These are phyloP conservation scores for Bathynomus jamesi DNA, from an alignment of 1,140 invertebrate genomes.

Conservation along the genomic window DNA sequence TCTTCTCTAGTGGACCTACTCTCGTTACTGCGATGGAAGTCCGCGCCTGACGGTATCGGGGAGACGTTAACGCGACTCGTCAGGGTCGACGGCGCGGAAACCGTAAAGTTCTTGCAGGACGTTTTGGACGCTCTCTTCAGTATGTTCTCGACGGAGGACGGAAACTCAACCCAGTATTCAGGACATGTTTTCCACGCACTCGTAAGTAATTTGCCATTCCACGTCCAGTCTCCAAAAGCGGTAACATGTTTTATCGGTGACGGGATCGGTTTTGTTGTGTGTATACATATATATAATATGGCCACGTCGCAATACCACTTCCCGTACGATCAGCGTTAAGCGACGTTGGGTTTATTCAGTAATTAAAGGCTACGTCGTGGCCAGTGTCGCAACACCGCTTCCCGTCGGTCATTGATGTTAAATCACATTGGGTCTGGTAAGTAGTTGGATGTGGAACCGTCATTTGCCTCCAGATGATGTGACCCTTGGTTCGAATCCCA, in stretches of 20 bases:
- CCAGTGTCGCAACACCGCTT: too few relatives aligned
- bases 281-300: neutral
- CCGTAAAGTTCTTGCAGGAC: conserved; percentile 95
- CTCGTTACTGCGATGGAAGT: conserved; percentile 81
- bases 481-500: too few relatives aligned
- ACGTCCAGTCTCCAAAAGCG: neutral
- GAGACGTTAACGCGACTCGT: conserved; percentile 73
- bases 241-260: too few relatives aligned
- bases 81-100: conserved; percentile 73
- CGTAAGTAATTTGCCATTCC: conserved; percentile 42
- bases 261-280: too few relatives aligned
- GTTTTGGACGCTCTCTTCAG: conserved; percentile 89
- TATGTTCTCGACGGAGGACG: conserved; percentile 88
- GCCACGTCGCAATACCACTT: too few relatives aligned
- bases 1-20: conserved; percentile 77
- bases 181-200: conserved; percentile 68
- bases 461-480: too few relatives aligned
- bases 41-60: conserved; percentile 72
- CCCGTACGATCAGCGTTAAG: too few relatives aligned
- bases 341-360: too few relatives aligned
- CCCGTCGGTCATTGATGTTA: too few relatives aligned
- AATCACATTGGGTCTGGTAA: too few relatives aligned
- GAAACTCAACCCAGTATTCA: conserved; percentile 66
- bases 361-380: too few relatives aligned
- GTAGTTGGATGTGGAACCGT: too few relatives aligned